These are phyloP conservation scores for Tenthredo scrophulariae DNA, from an alignment of 2,888 invertebrate species.

Conservation along the genomic window DNA sequence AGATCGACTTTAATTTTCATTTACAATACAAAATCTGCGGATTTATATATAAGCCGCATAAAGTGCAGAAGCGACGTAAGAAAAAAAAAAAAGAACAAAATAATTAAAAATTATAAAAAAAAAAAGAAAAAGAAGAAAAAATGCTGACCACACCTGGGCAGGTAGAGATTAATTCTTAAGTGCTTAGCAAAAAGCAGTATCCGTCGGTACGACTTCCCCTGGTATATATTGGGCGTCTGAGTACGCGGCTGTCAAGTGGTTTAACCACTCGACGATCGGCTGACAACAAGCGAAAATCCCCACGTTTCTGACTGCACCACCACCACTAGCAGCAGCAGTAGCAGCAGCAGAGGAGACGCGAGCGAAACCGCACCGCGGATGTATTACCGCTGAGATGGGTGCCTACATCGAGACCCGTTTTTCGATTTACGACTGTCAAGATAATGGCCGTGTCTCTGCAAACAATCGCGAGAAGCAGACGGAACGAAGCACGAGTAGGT, in stretches of 20 bases:
- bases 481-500: conserved; percentile 24
- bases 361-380: conserved; percentile 20
- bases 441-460: conserved; percentile 52
- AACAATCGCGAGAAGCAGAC: conserved; percentile 49
- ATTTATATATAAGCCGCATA: neutral
- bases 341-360: neutral
- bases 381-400: conserved; percentile 19
- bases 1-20: neutral
- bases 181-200: conserved; percentile 19
- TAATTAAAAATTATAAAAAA: neutral
- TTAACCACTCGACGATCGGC: conserved; percentile 51
- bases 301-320: neutral
- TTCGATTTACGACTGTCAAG: conserved; percentile 52
- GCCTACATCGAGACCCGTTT: conserved; percentile 44
- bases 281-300: conserved; percentile 44
- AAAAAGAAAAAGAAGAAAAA: neutral
- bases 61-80: neutral
- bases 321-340: neutral
- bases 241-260: conserved; percentile 51
- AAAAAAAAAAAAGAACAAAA: neutral
- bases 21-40: neutral
- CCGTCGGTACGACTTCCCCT: neutral
- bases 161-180: conserved; percentile 48
- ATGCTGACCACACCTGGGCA: conserved; percentile 45
- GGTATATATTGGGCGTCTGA: conserved; percentile 45